Evolutionary conservation across 2,888 invertebrate species (phyloP).

Genomic region (Agrenia bidenticulata): DNA sequence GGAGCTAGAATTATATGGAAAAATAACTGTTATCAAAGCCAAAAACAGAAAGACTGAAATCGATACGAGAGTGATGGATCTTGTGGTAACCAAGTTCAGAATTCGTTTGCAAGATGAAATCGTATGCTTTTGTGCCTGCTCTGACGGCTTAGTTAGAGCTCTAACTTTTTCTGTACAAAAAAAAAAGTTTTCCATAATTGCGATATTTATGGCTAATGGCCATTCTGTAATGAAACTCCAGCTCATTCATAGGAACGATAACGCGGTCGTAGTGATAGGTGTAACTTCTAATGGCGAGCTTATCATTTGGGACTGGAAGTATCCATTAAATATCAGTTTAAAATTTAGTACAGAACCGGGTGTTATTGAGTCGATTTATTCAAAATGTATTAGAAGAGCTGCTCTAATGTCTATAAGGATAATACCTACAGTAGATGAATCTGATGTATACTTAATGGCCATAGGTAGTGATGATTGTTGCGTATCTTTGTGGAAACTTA

Average conservation of each 20-base stretch:
- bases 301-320: conserved; percentile 33
- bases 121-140: conserved; percentile 37
- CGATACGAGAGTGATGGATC: conserved; percentile 42
- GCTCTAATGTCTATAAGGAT: conserved; percentile 33
- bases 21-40: conserved; percentile 34
- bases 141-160: conserved; percentile 39
- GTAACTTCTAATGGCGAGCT: conserved; percentile 40
- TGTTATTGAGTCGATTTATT: conserved; percentile 11
- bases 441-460: conserved; percentile 4
- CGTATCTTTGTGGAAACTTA: conserved; percentile 23
- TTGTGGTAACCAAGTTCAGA: conserved; percentile 12
- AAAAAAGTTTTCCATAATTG: conserved; percentile 27
- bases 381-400: conserved; percentile 19
- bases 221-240: conserved; percentile 38
- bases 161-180: conserved; percentile 18
- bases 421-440: background rate
- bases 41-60: conserved; percentile 25
- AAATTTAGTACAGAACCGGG: background rate
- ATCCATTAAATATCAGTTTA: background rate
- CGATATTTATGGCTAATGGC: conserved; percentile 26
- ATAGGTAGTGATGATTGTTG: conserved; percentile 39
- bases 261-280: conserved; percentile 15
- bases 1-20: conserved; percentile 23
- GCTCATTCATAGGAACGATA: conserved; percentile 2
- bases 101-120: conserved; percentile 19